phyloP scores from a whole-genome alignment of 2,888 invertebrate species.

The Drosophila formosana region DNA sequence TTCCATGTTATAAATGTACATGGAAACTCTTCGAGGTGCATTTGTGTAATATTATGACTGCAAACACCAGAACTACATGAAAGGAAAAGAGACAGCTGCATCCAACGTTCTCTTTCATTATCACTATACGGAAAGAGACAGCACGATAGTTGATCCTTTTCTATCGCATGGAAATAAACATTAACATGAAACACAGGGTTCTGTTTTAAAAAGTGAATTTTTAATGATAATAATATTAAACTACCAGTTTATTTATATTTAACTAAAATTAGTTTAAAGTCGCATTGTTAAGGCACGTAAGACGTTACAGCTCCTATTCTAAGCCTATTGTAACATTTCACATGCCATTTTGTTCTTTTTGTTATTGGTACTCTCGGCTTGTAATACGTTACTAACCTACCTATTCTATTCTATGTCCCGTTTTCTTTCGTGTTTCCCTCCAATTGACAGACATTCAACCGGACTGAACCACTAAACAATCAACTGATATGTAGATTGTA shows the following conservation, averaged over 20 bases:
- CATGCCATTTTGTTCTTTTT: slow-evolving; percentile 52
- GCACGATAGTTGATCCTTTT: slow-evolving; percentile 7
- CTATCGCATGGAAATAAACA: slow-evolving; percentile 5
- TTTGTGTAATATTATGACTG: neutral
- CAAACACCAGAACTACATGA: slow-evolving; percentile 11
- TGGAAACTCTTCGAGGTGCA: neutral
- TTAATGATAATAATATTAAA: neutral
- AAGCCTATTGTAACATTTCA: slow-evolving; percentile 60
- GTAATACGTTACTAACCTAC: slow-evolving; percentile 55
- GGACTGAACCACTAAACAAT: slow-evolving; percentile 16
- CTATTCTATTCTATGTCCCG: slow-evolving; percentile 13
- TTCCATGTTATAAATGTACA: neutral
- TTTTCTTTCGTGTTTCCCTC: neutral
- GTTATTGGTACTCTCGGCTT: slow-evolving; percentile 28
- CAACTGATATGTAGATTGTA: slow-evolving; percentile 33
- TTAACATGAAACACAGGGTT: slow-evolving; percentile 17
- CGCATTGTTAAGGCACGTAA: slow-evolving; percentile 64
- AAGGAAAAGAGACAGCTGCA: slow-evolving; percentile 32
- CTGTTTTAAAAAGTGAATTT: slow-evolving; percentile 3
- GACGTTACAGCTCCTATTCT: slow-evolving; percentile 56
- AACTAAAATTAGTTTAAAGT: neutral
- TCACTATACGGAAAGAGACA: slow-evolving; percentile 22
- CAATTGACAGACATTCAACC: slow-evolving; percentile 30
- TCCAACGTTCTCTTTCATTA: slow-evolving; percentile 8
- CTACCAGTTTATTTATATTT: too few species aligned